phyloP scores from a whole-genome alignment of 2,797 vertebrate species.

The Allochrocebus solatus region DNA sequence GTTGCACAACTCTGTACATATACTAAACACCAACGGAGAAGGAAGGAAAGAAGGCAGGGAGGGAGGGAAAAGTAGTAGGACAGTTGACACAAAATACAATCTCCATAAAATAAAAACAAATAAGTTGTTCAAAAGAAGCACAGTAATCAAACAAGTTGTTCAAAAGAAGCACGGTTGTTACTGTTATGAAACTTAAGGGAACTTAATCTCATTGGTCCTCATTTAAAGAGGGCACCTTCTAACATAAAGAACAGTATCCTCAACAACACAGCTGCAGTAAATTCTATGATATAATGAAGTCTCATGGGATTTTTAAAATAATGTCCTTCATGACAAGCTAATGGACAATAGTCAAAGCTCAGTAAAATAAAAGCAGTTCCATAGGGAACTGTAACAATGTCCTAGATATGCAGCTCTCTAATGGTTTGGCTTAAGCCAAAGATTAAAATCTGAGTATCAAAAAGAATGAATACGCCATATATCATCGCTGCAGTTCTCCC shows the following conservation, averaged over 20 bases:
- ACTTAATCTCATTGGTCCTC: slow-evolving; percentile 8
- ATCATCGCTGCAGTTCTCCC: slow-evolving; percentile 5
- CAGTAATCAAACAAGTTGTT: slow-evolving; percentile 31
- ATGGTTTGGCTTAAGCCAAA: slow-evolving; percentile 31
- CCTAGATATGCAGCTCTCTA: not conserved
- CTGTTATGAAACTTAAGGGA: slow-evolving; percentile 36
- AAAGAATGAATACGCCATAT: not conserved
- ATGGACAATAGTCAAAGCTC: slow-evolving; percentile 55
- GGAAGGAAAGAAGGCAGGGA: not conserved
- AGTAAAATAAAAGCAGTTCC: slow-evolving; percentile 59
- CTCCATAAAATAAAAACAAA: slow-evolving; percentile 56
- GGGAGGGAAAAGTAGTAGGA: not conserved
- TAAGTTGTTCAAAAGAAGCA: slow-evolving; percentile 40
- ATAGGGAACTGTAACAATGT: not conserved
- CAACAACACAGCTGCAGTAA: slow-evolving; percentile 32
- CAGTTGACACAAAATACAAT: slow-evolving; percentile 5
- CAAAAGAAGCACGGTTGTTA: slow-evolving; percentile 37
- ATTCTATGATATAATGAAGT: slow-evolving; percentile 34
- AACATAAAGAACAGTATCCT: not conserved
- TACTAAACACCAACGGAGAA: not conserved
- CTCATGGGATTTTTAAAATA: slow-evolving; percentile 55
- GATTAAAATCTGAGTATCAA: slow-evolving; percentile 55
- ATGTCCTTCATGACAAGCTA: slow-evolving; percentile 53
- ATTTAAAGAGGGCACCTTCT: slow-evolving; percentile 38
- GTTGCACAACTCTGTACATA: not conserved